Percentiles rank a stretch among this genome's conserved stretches.
phyloP scores from a whole-genome alignment of 2,888 invertebrate species.

The Cinara cedri region DNA sequence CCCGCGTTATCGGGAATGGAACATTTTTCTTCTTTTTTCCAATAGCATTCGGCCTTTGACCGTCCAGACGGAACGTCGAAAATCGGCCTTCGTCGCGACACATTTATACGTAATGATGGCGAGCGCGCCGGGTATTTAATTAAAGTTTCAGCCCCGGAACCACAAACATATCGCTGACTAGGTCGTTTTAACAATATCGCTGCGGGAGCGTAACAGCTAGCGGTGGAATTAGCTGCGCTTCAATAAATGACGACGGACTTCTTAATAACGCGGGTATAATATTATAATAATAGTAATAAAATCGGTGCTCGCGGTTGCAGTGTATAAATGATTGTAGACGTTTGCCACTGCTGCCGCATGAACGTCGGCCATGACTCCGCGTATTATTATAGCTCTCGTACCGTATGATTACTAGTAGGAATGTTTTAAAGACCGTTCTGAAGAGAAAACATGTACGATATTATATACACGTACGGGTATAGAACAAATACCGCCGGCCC shows the following conservation, averaged over 20 bases:
- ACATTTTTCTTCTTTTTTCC: no score
- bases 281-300: slow-evolving; percentile 9
- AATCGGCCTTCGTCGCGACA: no score
- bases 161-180: background rate
- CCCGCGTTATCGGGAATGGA: no score
- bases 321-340: slow-evolving; percentile 4
- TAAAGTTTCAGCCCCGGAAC: no score
- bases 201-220: background rate
- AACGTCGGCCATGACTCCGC: slow-evolving; percentile 29
- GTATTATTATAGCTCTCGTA: background rate
- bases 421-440: background rate
- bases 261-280: slow-evolving; percentile 42
- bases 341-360: slow-evolving; percentile 30
- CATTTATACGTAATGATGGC: no score
- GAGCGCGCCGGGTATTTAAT: no score
- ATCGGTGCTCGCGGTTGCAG: background rate
- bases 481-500: background rate
- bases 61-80: no score
- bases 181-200: background rate
- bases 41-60: no score
- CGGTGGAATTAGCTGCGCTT: background rate
- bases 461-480: no score
- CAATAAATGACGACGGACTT: background rate
- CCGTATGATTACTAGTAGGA: slow-evolving; percentile 32
- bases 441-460: no score